Conservation (phyloP, 92 coral and sea anemone genomes). For the Siderastrea siderea region DNA sequence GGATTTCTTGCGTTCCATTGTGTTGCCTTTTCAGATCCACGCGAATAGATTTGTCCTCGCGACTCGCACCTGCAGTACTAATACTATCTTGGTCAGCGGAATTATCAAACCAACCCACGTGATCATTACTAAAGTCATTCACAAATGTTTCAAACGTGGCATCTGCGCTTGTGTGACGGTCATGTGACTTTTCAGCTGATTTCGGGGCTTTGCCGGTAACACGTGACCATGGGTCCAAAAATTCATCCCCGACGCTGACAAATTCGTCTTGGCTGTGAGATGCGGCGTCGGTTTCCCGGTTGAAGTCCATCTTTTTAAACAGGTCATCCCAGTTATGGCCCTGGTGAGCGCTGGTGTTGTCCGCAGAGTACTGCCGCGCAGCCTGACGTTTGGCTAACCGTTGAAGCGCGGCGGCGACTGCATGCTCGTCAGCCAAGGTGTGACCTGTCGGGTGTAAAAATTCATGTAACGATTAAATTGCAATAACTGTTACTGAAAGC, state of each 20-base stretch:
- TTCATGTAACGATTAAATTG: too few species aligned
- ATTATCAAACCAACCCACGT: conserved; percentile 51
- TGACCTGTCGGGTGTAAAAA: not conserved
- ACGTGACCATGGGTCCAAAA: conserved; percentile 13
- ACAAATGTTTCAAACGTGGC: conserved; percentile 88
- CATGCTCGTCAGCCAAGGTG: conserved; percentile 78
- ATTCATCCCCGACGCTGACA: conserved; percentile 34
- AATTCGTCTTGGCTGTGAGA: conserved; percentile 49
- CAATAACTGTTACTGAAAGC: too few species aligned
- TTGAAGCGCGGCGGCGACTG: conserved; percentile 92
- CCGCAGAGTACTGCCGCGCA: conserved; percentile 91
- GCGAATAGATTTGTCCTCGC: conserved; percentile 63
- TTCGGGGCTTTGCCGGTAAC: not conserved
- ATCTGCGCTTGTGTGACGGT: conserved; percentile 86
- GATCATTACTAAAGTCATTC: conserved; percentile 52
- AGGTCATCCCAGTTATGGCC: conserved; percentile 87
- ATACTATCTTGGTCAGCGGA: conserved; percentile 69
- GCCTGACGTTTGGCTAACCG: conserved; percentile 95
- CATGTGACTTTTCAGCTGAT: conserved; percentile 29
- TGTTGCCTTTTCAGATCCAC: conserved; percentile 61
- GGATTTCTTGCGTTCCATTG: conserved; percentile 8
- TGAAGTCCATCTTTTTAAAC: conserved; percentile 80
- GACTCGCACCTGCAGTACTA: conserved; percentile 46
- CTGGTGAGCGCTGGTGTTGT: conserved; percentile 47
- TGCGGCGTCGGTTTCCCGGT: conserved; percentile 29